Base-by-base conservation (phyloP, 2,113 vertebrate genomes). In the Eurystomus gularis region DNA sequence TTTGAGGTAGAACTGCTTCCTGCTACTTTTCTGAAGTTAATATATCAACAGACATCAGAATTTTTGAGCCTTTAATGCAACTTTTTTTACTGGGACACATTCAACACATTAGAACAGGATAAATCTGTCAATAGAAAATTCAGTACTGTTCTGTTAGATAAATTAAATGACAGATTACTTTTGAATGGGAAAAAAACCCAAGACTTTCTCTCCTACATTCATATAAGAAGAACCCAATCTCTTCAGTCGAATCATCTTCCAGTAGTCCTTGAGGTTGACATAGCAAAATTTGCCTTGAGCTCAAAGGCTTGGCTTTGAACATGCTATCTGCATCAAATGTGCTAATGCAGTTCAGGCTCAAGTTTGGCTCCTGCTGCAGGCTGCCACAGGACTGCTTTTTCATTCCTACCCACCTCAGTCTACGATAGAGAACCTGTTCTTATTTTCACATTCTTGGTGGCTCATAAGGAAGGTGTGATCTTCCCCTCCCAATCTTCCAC, bases 341-440 rank as follows among this genome's bases (percentile, higher is more conserved):
- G 11, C 10, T 35, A 85, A 76, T 6, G 21, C 4, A 23, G 6
- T 73, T 82, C n/a, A n/a, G n/a, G n/a, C n/a, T n/a, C n/a, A 52
- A 25, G 31, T 68, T 13, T 73, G 21, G 52, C n/a, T 31, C 29
- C 29, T 64, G 23, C 14, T 54, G 39, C n/a, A 60, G 31, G 7
- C 11, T 81, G 23, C 65, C 26, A 60, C n/a, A 49, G 12, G 14
- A 60, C 17, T 75, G 14, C 20, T 44, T 61, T 92, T 39, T 49
- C 0, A 0, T 21, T 26, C 26, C 39, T 54, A 10, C 6, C 26
- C 28, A 4, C 16, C 29, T 37, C 19, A 8, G 13, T 80, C 66
- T 54, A 25, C 44, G 60, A 5, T 6, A 15, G n/a, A 80, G 24
- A 70, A 62, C 6, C 4, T 58, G 2, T 11, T 73, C 42, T 29